These are phyloP conservation scores for Pseudomyrmex dendroicus DNA, from an alignment of 1,140 invertebrate species.

Conservation along the genomic window DNA sequence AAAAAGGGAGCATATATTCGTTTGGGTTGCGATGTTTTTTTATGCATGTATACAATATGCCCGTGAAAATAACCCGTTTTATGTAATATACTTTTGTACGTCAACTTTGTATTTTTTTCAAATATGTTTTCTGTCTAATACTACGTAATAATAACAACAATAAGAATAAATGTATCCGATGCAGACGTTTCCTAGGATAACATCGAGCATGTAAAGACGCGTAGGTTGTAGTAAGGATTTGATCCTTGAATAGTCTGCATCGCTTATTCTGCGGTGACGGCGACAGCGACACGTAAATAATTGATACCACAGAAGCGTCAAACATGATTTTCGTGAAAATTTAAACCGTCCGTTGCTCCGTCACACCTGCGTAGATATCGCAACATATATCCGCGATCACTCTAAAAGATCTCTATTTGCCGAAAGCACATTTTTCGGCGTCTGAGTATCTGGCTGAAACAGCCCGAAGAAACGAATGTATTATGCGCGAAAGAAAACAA, in stretches of 20 bases:
- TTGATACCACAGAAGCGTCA: conserved; percentile 1
- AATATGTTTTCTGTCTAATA: background rate
- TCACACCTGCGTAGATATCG: no score
- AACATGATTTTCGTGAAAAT: conserved; percentile 28
- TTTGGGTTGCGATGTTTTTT: background rate
- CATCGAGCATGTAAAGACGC: background rate
- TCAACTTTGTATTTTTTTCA: background rate
- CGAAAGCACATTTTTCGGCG: conserved; percentile 26
- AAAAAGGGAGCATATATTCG: background rate
- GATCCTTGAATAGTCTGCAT: background rate
- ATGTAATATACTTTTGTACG: background rate
- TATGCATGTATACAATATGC: background rate
- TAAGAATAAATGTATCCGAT: background rate
- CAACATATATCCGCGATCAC: background rate
- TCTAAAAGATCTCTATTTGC: background rate
- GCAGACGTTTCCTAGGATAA: background rate
- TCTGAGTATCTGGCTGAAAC: conserved; percentile 11
- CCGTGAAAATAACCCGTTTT: no score
- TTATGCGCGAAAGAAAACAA: conserved; percentile 61
- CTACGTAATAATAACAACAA: background rate
- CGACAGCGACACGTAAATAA: conserved; percentile 11
- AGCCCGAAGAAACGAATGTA: conserved; percentile 53
- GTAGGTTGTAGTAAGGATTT: background rate
- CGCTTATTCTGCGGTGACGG: conserved; percentile 2
- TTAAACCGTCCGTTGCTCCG: background rate